Conservation (phyloP, 2,113 vertebrate genomes). For the Malurus elegans region DNA sequence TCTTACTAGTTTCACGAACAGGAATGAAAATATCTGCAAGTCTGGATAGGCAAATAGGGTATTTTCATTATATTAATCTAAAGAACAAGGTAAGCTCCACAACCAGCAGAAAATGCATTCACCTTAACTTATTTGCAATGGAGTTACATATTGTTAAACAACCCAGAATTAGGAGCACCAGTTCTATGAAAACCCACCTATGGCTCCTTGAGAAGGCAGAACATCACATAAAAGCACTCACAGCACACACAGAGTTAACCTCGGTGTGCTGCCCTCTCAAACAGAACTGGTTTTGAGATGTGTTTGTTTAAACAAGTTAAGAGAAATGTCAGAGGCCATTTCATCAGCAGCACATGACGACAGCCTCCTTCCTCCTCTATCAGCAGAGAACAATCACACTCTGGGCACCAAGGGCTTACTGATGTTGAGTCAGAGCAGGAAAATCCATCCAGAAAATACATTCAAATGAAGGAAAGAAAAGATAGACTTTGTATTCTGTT, state of each 20-base stretch:
- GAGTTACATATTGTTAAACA: background rate
- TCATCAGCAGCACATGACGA: background rate
- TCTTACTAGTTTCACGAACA: background rate
- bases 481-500: background rate
- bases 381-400: conserved; percentile 28
- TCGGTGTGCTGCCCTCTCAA: background rate
- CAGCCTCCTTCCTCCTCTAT: conserved; percentile 19
- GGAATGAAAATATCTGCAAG: background rate
- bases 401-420: conserved; percentile 2
- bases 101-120: background rate
- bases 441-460: background rate
- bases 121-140: background rate
- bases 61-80: background rate
- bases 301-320: conserved; percentile 64
- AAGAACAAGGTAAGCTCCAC: background rate
- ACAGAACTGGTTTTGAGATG: conserved; percentile 31
- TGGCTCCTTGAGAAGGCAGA: background rate
- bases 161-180: background rate
- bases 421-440: conserved; percentile 42
- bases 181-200: background rate
- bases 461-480: background rate
- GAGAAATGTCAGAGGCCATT: conserved; percentile 59
- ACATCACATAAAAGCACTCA: background rate
- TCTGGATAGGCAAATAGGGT: background rate
- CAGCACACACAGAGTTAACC: conserved; percentile 11